These are phyloP conservation scores for Pachyuromys duprasi DNA, from an alignment of 2,797 vertebrate species.

Conservation along the genomic window DNA sequence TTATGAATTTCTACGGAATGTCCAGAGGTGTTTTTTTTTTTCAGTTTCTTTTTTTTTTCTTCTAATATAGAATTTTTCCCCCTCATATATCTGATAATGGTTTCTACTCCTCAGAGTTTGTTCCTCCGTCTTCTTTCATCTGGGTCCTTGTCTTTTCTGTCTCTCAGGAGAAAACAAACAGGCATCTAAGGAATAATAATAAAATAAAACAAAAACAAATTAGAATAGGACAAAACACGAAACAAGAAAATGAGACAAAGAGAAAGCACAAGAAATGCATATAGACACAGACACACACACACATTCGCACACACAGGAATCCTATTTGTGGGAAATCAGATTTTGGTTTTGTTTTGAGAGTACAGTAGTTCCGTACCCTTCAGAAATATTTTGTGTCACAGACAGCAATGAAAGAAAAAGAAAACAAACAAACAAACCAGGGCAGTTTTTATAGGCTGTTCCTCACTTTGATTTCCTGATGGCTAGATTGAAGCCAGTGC, in stretches of 20 bases:
- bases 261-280: not conserved
- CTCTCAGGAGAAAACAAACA: not conserved
- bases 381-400: conserved; percentile 31
- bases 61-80: not conserved
- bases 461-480: conserved; percentile 34
- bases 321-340: not conserved
- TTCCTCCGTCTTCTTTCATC: not conserved
- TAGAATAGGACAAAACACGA: not conserved
- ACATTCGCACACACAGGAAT: not conserved
- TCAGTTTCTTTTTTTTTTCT: not conserved
- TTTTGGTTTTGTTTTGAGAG: not conserved
- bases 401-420: not conserved
- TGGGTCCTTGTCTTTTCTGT: not conserved
- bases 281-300: not conserved
- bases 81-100: not conserved
- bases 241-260: not conserved
- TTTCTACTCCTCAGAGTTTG: not conserved
- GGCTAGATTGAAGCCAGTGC: conserved; percentile 2
- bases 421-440: not conserved
- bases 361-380: conserved; percentile 33
- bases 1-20: not conserved
- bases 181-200: not conserved
- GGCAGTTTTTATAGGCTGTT: conserved; percentile 13
- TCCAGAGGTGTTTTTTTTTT: not conserved
- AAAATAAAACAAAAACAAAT: not conserved